Base-by-base conservation (phyloP, 2,888 invertebrate genomes). In the Tenthredo livida region DNA sequence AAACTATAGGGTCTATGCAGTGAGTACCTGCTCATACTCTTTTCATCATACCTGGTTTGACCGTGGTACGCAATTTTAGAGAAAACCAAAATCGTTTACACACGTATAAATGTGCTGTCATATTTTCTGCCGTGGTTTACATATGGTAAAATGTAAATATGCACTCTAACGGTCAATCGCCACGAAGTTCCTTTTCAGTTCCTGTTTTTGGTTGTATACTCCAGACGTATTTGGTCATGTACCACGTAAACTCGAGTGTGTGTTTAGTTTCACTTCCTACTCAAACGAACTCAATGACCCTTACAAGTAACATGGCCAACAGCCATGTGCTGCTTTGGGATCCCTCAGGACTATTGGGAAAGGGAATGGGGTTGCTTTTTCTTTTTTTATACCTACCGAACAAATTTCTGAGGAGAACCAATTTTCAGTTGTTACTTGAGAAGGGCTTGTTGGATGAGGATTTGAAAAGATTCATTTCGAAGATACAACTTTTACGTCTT, bases 211-310 rank as follows among this genome's bases (percentile, higher is more conserved):
- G 77, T 77, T 77, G 25, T 67, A 21, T 33, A 54, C 21, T 73
- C 43, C 21, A 73, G 43, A 73, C 43, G 21, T 43, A 73, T 73
- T 73, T 43, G 72, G 40, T 21, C 43, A 73, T 40, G 72, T 73
- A 73, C 43, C 47, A 40, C 40, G 37, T 25, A 29, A 21, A 80
- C 61, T 61, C 21, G 15, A 61, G 80, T 40, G 80, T 37, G 29
- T 80, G 80, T 80, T 80, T 61, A 80, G 80, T 80, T 80, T 80
- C 80, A 61, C 40, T 80, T 80, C 29, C 61, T 80, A 80, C 33
- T 40, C 33, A 29, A 80, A 61, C 61, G 15, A 80, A 40, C 80
- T 58, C 37, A 50, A 80, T 40, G 61, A 61, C 61, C 40, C 80
- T 61, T 61, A 33, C 37, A 25, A 61, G 61, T 21, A 40, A 61